Conservation (phyloP, 2,888 invertebrate species). For the Zaprionus lineosus region DNA sequence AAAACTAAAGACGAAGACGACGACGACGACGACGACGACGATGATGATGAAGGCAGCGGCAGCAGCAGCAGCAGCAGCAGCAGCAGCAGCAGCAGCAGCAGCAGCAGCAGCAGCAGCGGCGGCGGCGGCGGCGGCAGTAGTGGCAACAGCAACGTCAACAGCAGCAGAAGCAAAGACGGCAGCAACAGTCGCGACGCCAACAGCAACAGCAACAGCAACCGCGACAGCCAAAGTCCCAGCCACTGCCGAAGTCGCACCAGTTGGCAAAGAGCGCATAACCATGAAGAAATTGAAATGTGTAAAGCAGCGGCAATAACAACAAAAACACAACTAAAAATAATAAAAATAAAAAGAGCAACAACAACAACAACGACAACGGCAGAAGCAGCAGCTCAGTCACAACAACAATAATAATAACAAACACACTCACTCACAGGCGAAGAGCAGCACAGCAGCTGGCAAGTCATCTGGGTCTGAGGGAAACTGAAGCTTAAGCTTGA, state of each 20-base stretch:
- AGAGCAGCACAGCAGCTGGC: slow-evolving; percentile 54
- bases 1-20: slow-evolving; percentile 58
- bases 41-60: slow-evolving; percentile 12
- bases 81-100: slow-evolving; percentile 18
- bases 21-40: neutral
- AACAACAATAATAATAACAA: slow-evolving; percentile 6
- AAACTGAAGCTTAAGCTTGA: slow-evolving; percentile 40
- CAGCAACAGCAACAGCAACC: slow-evolving; percentile 22
- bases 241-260: slow-evolving; percentile 33
- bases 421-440: neutral
- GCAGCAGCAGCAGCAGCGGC: too few species aligned
- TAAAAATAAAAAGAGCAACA: slow-evolving; percentile 12
- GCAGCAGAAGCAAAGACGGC: slow-evolving; percentile 14
- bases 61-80: slow-evolving; percentile 9
- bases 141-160: neutral
- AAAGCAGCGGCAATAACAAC: slow-evolving; percentile 46
- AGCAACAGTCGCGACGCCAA: neutral
- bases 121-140: slow-evolving; percentile 49
- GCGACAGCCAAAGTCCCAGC: too few species aligned
- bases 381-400: slow-evolving; percentile 12
- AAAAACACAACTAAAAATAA: slow-evolving; percentile 14
- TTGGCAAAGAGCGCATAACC: slow-evolving; percentile 77
- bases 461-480: slow-evolving; percentile 68
- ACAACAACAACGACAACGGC: too few species aligned
- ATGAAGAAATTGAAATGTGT: slow-evolving; percentile 78